A percentile compares a stretch with the other conserved stretches of the same genome.
These are phyloP conservation scores for Arctopsyche grandis DNA, from an alignment of 1,140 invertebrate species.

Conservation along the genomic window DNA sequence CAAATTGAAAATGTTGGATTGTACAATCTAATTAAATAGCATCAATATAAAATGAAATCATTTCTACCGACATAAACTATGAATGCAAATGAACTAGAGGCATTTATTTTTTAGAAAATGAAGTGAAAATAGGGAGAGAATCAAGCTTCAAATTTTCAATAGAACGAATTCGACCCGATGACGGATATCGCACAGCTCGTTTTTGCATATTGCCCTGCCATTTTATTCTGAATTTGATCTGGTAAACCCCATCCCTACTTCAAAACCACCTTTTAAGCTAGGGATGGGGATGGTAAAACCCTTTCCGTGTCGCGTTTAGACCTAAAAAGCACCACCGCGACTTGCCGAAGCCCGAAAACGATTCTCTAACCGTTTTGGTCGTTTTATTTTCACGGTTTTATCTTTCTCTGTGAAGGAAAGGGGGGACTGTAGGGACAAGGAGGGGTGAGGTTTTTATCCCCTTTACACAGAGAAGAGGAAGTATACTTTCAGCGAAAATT, in stretches of 20 bases:
- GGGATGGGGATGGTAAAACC: conserved; percentile 47
- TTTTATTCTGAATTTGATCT: conserved; percentile 12
- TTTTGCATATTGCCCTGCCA: not conserved
- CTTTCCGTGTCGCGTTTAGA: conserved; percentile 49
- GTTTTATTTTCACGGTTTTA: conserved; percentile 45
- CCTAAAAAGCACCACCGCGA: conserved; percentile 19
- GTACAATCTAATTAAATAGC: no score
- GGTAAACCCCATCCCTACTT: not conserved
- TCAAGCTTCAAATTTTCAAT: not conserved
- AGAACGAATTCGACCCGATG: not conserved
- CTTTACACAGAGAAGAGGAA: no score
- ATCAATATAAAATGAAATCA: no score
- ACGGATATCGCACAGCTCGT: not conserved
- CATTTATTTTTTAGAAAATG: not conserved
- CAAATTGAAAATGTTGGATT: no score
- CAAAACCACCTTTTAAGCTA: not conserved
- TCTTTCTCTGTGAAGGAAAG: conserved; percentile 3
- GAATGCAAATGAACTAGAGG: no score
- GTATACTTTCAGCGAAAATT: not conserved
- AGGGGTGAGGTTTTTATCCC: no score
- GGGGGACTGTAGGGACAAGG: not conserved
- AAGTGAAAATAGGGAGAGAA: not conserved
- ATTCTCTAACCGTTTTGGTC: conserved; percentile 16
- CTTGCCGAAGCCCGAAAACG: conserved; percentile 26
- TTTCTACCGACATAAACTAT: no score